phyloP scores from a whole-genome alignment of 1,140 invertebrate species.

The Physella acuta region DNA sequence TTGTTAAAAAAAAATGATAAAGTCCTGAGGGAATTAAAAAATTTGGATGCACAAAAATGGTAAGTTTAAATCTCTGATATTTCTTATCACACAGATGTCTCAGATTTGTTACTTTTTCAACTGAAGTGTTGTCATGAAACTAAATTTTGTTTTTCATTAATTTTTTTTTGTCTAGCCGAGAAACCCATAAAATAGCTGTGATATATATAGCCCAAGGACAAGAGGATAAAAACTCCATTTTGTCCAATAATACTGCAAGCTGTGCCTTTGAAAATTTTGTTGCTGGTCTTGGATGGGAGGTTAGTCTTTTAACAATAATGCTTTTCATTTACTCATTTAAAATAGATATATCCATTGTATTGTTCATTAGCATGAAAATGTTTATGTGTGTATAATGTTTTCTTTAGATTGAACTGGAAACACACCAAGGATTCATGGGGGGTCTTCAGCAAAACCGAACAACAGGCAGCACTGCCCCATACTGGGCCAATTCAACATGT shows the following conservation, averaged over 20 bases:
- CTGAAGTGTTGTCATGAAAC: no score
- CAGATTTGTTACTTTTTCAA: no score
- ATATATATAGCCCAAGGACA: slow-evolving; percentile 97
- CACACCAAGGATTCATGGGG: slow-evolving; percentile 93
- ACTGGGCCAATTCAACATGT: slow-evolving; percentile 89
- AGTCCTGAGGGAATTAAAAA: slow-evolving; percentile 84
- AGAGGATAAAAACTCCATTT: slow-evolving; percentile 90
- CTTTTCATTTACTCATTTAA: background rate
- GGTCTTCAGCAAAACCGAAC: slow-evolving; percentile 88
- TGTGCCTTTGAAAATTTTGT: slow-evolving; percentile 90
- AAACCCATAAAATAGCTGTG: slow-evolving; percentile 98
- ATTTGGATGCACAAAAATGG: slow-evolving; percentile 82
- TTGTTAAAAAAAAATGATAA: slow-evolving; percentile 88
- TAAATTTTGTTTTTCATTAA: background rate
- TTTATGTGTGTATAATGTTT: background rate
- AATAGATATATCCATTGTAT: no score
- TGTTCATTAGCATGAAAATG: no score
- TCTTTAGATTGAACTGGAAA: slow-evolving; percentile 73
- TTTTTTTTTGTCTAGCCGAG: slow-evolving; percentile 67
- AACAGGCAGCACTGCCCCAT: slow-evolving; percentile 89
- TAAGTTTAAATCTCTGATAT: slow-evolving; percentile 37
- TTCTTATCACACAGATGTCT: background rate
- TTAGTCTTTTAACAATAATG: slow-evolving; percentile 60
- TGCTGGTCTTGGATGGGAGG: slow-evolving; percentile 92
- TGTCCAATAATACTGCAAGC: slow-evolving; percentile 81